These are phyloP conservation scores for Yponomeuta plumbellus DNA, from an alignment of 2,888 invertebrate genomes.

Conservation along the genomic window DNA sequence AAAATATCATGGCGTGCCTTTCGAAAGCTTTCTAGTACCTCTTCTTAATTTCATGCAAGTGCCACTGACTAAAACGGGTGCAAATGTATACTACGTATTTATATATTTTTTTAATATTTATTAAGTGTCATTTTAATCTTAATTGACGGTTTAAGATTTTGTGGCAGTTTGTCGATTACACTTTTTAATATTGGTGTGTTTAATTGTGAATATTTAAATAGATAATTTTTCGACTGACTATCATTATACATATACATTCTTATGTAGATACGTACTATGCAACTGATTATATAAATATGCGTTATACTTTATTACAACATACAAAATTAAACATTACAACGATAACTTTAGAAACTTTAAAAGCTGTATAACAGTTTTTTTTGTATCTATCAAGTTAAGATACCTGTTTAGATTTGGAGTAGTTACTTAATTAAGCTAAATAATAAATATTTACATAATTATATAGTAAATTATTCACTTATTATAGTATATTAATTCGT, in stretches of 20 bases:
- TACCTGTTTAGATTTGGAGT: not conserved
- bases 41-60: conserved; percentile 14
- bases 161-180: conserved; percentile 28
- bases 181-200: not conserved
- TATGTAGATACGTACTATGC: not conserved
- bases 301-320: not conserved
- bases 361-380: not conserved
- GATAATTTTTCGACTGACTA: not conserved
- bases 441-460: not conserved
- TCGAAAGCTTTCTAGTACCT: too few species aligned
- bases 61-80: conserved; percentile 25
- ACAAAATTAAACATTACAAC: not conserved
- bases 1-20: too few species aligned
- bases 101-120: conserved; percentile 8
- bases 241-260: not conserved
- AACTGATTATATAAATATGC: not conserved
- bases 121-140: conserved; percentile 21
- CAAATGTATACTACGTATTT: conserved; percentile 16
- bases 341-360: not conserved
- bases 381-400: not conserved
- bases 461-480: not conserved
- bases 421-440: not conserved
- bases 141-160: conserved; percentile 32
- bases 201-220: not conserved
- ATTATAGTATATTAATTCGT: not conserved